A percentile compares a stretch with the other conserved stretches of the same genome.
phyloP scores from a whole-genome alignment of 2,888 invertebrate genomes.

The Drosophila algonquin region DNA sequence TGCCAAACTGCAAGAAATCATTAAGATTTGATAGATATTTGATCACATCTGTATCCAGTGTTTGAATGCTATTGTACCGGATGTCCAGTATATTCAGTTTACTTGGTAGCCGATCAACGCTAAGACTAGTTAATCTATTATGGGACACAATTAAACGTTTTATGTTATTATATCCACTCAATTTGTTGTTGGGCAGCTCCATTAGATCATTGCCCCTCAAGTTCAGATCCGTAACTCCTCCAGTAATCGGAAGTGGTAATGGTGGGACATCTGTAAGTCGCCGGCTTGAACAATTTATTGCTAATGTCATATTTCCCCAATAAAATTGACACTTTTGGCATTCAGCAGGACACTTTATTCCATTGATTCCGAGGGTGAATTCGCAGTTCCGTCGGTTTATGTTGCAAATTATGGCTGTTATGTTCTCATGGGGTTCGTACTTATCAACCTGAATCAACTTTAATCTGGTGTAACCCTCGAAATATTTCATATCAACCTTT shows the following conservation, averaged over 20 bases:
- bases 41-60: neutral
- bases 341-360: constrained; percentile 2
- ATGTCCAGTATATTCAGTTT: constrained; percentile 27
- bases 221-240: constrained; percentile 5
- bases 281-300: constrained; percentile 13
- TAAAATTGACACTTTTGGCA: constrained; percentile 6
- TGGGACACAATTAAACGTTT: constrained; percentile 12
- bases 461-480: too few species aligned
- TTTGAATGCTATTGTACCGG: constrained; percentile 8
- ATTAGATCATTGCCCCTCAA: constrained; percentile 14
- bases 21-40: neutral
- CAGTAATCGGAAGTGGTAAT: constrained; percentile 23
- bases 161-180: constrained; percentile 20
- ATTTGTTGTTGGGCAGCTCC: constrained; percentile 7
- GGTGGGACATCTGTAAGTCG: constrained; percentile 9
- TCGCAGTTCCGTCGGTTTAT: too few species aligned
- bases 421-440: too few species aligned
- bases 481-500: too few species aligned
- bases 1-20: constrained; percentile 9
- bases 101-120: neutral
- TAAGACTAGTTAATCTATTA: constrained; percentile 8
- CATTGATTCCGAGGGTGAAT: neutral
- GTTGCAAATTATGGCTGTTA: too few species aligned
- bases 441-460: too few species aligned
- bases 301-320: constrained; percentile 8